Percentiles rank a stretch among this genome's conserved stretches.
These are phyloP conservation scores for Sisyra nigra DNA, from an alignment of 2,888 invertebrate species.

Conservation along the genomic window DNA sequence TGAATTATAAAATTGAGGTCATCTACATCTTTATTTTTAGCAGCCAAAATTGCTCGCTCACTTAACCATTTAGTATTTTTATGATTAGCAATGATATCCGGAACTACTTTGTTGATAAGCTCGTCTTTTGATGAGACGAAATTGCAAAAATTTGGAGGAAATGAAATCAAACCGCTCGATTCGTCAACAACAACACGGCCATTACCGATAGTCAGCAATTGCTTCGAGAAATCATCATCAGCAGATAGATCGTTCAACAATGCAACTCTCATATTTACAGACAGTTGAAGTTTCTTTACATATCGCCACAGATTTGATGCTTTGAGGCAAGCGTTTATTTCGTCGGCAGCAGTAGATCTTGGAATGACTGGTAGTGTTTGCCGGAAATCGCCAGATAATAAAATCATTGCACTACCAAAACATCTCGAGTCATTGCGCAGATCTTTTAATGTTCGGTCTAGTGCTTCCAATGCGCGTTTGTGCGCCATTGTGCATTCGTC, in stretches of 20 bases:
- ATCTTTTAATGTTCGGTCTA: conserved; percentile 16
- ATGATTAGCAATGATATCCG: conserved; percentile 15
- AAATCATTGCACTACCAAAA: conserved; percentile 11
- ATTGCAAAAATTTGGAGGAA: conserved; percentile 20
- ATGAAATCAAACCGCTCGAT: conserved; percentile 20
- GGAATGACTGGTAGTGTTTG: conserved; percentile 13
- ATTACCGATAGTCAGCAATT: conserved; percentile 22
- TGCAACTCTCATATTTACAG: conserved; percentile 11
- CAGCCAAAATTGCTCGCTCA: conserved; percentile 15
- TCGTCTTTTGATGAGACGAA: conserved; percentile 14
- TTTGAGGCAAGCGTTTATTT: conserved; percentile 12
- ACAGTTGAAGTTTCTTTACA: conserved; percentile 11
- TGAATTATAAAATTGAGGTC: conserved; percentile 19
- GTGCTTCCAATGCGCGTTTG: conserved; percentile 16
- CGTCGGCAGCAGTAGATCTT: conserved; percentile 11
- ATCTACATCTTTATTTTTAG: conserved; percentile 20
- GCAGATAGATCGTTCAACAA: conserved; percentile 8
- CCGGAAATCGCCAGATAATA: conserved; percentile 12
- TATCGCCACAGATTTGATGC: conserved; percentile 10
- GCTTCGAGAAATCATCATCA: conserved; percentile 12
- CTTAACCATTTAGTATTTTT: conserved; percentile 16
- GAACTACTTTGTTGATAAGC: conserved; percentile 17
- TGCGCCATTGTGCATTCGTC: conserved; percentile 18
- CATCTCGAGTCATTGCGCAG: conserved; percentile 13
- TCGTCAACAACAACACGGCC: conserved; percentile 17